Base-by-base conservation (phyloP, 2,797 vertebrate genomes). In the Pogonophryne albipinna region DNA sequence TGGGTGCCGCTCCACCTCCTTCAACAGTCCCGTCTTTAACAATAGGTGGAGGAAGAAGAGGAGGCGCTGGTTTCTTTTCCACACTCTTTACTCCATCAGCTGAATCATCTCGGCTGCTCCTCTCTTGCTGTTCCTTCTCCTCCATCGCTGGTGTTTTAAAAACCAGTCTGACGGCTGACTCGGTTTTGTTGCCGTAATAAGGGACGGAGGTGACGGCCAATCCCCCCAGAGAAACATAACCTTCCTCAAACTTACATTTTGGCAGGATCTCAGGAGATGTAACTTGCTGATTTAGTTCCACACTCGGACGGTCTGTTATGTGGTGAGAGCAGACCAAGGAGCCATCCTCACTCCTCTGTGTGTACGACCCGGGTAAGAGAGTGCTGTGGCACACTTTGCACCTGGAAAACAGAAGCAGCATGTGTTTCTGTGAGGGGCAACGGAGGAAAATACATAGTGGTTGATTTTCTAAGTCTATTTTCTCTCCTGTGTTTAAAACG, bases 321-420 rank as follows among this genome's bases (percentile, higher is more conserved):
- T 92, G 90, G 42, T 80, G 73, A 60, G 59, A 11, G 58, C 92
- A 93, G 65, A 87, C 75, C 72, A 91, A 74, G 44, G 67, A 82
- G 15, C 72, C 58, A 3, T 65, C 19, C 5, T 83, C 85, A 5
- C 56, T 64, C 50, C 79, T 87, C 11, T 70, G 74, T 19, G 41
- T 83, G 74, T 84, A 93, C 2, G 77, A 90, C 4, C 77, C 79
- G 0, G 86, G 66, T 52, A 92, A 52, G 8, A 93, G 90, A 70
- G 80, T 73, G 60, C 80, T 74, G 66, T n/a, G 46, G 59, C 93
- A 94, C 49, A 84, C 41, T 66, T 38, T 84, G 74, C 92, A 93
- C 67, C 93, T 94, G 71, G 62, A 85, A 80, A 42, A 78, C 14
- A 75, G 74, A 73, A 38, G 34, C 34, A 38, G 8, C 1, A 0